Conservation (phyloP, 2,888 invertebrate genomes). For the Nezara viridula region DNA sequence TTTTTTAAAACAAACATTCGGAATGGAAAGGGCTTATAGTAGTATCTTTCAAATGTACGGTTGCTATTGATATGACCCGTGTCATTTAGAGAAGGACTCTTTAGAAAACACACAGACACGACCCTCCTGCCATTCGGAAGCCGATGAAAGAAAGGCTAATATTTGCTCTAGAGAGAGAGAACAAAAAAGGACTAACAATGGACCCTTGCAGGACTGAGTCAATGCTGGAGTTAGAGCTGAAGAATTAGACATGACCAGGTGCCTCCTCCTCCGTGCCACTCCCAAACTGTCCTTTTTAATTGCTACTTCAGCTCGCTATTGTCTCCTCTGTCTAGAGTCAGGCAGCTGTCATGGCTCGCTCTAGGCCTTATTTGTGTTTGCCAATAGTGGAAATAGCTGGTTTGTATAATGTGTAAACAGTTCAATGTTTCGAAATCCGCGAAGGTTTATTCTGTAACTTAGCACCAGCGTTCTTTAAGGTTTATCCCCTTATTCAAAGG, state of each 20-base stretch:
- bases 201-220: background rate
- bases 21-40: background rate
- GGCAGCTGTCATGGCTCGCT: background rate
- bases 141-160: constrained; percentile 45
- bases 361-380: background rate
- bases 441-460: background rate
- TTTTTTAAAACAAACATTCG: background rate
- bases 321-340: background rate
- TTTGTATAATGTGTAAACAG: constrained; percentile 21
- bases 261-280: background rate
- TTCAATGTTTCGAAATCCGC: background rate
- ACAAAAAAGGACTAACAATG: constrained; percentile 47
- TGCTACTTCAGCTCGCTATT: constrained; percentile 35
- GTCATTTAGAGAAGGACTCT: constrained; percentile 29
- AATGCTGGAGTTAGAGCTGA: background rate
- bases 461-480: too few species aligned
- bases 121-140: constrained; percentile 3
- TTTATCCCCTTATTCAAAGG: too few species aligned
- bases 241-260: constrained; percentile 46
- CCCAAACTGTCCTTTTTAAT: constrained; percentile 47
- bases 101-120: constrained; percentile 8
- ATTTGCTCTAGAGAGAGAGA: constrained; percentile 35
- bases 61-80: background rate
- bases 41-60: background rate
- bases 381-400: background rate